These are phyloP conservation scores for Eidolon helvum DNA, from an alignment of 2,113 vertebrate species.

Conservation along the genomic window DNA sequence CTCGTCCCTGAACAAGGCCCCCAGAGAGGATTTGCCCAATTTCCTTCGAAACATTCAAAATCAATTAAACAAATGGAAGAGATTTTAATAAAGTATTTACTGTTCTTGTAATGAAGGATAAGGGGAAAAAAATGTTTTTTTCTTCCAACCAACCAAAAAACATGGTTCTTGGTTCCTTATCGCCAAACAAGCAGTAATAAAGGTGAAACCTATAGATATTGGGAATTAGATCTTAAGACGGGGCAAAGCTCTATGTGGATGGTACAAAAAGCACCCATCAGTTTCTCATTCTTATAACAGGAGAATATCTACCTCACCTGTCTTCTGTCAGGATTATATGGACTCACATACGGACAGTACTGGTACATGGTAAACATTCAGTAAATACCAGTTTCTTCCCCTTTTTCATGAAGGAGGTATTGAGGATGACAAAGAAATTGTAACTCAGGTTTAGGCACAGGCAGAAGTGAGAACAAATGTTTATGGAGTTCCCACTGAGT, in stretches of 20 bases:
- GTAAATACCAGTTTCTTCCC: background rate
- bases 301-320: background rate
- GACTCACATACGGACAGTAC: background rate
- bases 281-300: background rate
- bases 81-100: background rate
- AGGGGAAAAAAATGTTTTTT: background rate
- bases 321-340: background rate
- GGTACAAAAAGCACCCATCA: background rate
- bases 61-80: background rate
- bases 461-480: background rate
- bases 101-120: background rate
- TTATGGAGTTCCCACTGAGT: background rate
- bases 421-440: background rate
- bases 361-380: background rate
- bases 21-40: background rate
- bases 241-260: background rate
- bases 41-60: background rate
- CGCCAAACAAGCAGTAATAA: background rate
- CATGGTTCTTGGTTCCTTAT: background rate
- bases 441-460: background rate
- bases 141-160: background rate
- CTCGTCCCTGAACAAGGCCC: background rate
- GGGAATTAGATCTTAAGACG: background rate
- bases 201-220: background rate
- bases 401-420: background rate